Conservation (phyloP, 2,113 vertebrate species). For the Campylomormyrus tamandua region DNA sequence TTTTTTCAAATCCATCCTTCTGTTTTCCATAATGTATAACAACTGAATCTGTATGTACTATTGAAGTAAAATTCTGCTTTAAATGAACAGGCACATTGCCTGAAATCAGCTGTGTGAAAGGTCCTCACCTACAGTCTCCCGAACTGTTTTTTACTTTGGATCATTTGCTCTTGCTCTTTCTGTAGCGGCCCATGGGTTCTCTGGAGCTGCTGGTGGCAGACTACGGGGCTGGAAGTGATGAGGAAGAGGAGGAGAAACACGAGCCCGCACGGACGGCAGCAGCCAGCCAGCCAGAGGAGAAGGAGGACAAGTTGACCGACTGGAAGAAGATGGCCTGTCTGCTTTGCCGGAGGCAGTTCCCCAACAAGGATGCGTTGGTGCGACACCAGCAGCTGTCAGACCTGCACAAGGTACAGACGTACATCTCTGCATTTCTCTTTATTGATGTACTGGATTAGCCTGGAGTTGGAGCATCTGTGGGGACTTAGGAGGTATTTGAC, state of each 20-base stretch:
- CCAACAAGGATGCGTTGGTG: constrained; percentile 86
- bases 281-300: constrained; percentile 57
- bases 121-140: too few relatives aligned
- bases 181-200: constrained; percentile 83
- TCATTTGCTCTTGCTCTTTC: background rate
- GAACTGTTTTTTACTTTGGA: background rate
- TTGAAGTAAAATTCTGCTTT: background rate
- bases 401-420: constrained; percentile 77
- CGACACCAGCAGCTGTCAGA: constrained; percentile 96
- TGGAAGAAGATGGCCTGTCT: constrained; percentile 97
- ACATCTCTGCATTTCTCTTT: background rate
- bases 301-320: constrained; percentile 84
- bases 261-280: constrained; percentile 55
- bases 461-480: background rate
- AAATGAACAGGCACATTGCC: background rate
- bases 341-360: constrained; percentile 89
- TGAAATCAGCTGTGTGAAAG: background rate
- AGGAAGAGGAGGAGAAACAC: constrained; percentile 85
- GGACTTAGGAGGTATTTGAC: background rate
- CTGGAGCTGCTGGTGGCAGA: constrained; percentile 85
- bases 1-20: background rate
- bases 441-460: background rate
- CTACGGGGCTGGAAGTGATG: constrained; percentile 90
- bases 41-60: background rate
- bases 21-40: background rate